Evolutionary conservation across 2,888 invertebrate species (phyloP), one percentile per base, ranked within the genome.

Genomic region (Nasonia oneida): DNA sequence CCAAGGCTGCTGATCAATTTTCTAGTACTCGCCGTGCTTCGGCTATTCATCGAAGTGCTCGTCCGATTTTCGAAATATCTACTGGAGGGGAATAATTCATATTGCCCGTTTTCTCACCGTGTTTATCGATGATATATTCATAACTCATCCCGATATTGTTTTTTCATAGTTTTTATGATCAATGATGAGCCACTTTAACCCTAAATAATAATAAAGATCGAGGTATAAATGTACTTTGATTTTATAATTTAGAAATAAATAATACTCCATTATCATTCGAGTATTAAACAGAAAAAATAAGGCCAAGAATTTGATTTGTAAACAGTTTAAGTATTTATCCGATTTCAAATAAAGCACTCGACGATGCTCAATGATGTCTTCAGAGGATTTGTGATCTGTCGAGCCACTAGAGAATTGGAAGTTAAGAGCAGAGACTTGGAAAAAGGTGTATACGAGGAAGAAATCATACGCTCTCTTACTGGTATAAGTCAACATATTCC

Each of bases 401-500:
- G 57, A 50, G 67, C 70, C 70, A 70, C 76, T 15, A 53, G 53
- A 42, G 77, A 64, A 64, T 64, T 64, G 39, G 3, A 78, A 78
- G 77, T 64, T 42, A 78, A 78, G 33, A 42, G 42, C 53, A 57
- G 39, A 78, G 23, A 61, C 57, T 78, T 42, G 64, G 14, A 23
- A 64, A 29, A 53, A 78, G 64, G 18, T 64, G 37, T 77, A 29
- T 29, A n/a, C 15, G 1, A 53, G 57, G n/a, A 57, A 57, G 3
- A n/a, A 57, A 57, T 57, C 57, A 57, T 6, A 57, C 8, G 57
- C 57, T 18, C 23, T 61, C 57, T 61, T 23, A n/a, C 1, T 8
- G 57, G 57, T 5, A 61, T 23, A 61, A 18, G 57, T 61, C 57
- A 61, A 61, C 10, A n/a, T 61, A 61, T 61, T n/a, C 23, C 57